phyloP scores from a whole-genome alignment of 2,113 vertebrate genomes.

The Scytalopus superciliaris region DNA sequence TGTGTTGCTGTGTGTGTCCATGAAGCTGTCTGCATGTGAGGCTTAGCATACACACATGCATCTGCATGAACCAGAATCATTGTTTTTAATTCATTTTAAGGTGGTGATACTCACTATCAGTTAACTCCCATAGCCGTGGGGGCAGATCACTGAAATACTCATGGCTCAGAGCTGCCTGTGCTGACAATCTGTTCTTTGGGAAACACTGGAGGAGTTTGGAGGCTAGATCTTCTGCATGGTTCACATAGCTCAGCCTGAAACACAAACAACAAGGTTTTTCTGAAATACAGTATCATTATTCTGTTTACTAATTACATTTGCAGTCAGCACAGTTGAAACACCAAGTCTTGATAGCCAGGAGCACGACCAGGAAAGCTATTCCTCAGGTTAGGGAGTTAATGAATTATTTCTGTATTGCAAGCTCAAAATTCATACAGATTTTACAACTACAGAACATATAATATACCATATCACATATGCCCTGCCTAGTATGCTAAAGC shows the following conservation, averaged over 20 bases:
- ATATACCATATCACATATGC: neutral
- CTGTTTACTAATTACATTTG: neutral
- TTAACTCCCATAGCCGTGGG: constrained; percentile 93
- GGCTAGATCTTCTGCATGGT: constrained; percentile 93
- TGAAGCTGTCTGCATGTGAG: neutral
- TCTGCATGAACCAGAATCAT: neutral
- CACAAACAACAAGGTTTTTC: constrained; percentile 40
- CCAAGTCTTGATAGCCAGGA: neutral
- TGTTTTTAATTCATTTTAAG: neutral
- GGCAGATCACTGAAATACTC: constrained; percentile 95
- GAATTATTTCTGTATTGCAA: neutral
- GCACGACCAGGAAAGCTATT: neutral
- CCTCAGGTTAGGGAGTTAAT: neutral
- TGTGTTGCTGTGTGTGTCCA: neutral
- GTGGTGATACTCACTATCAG: constrained; percentile 86
- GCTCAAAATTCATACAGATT: neutral
- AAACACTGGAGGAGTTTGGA: constrained; percentile 96
- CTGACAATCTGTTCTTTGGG: constrained; percentile 96
- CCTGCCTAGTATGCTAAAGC: neutral
- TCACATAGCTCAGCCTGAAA: constrained; percentile 89
- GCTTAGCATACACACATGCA: neutral
- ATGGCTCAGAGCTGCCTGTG: constrained; percentile 89
- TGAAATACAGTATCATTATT: neutral
- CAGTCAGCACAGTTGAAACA: neutral
- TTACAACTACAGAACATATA: neutral